Evolutionary conservation across 2,113 vertebrate genomes (phyloP).

Genomic region (Dipodomys merriami): DNA sequence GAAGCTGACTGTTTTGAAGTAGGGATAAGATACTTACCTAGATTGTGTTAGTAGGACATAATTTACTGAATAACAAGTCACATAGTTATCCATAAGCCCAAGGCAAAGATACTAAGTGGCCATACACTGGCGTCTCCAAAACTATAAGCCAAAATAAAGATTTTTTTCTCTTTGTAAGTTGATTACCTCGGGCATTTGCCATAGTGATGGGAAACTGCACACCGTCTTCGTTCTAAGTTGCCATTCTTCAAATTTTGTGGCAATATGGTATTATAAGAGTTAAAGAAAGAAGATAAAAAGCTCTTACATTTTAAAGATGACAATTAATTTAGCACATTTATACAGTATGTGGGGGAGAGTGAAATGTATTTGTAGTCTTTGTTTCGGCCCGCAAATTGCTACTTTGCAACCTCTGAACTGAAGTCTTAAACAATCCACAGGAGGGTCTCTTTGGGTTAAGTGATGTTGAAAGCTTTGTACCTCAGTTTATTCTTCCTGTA

Average conservation of each 20-base stretch:
- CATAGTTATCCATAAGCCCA: not conserved
- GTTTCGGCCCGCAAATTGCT: not conserved
- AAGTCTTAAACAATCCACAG: not conserved
- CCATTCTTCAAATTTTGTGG: not conserved
- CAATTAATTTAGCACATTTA: not conserved
- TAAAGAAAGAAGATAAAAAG: not conserved
- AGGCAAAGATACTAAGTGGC: not conserved
- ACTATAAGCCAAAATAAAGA: not conserved
- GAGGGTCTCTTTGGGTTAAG: not conserved
- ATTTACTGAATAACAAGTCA: not conserved
- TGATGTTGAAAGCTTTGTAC: constrained; percentile 14
- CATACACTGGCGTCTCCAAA: not conserved
- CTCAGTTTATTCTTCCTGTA: not conserved
- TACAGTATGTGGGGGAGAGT: not conserved
- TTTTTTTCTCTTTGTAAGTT: not conserved
- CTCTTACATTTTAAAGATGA: not conserved
- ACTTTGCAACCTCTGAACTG: not conserved
- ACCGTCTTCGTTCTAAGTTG: not conserved
- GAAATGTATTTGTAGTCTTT: not conserved
- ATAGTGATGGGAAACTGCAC: not conserved
- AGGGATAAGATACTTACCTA: not conserved
- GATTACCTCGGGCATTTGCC: not conserved
- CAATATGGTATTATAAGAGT: not conserved
- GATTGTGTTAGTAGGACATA: not conserved
- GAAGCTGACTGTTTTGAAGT: not conserved